Percentiles rank a stretch among this genome's conserved stretches.
Conservation (phyloP, 2,797 vertebrate species). For the Pipistrellus pipistrellus region DNA sequence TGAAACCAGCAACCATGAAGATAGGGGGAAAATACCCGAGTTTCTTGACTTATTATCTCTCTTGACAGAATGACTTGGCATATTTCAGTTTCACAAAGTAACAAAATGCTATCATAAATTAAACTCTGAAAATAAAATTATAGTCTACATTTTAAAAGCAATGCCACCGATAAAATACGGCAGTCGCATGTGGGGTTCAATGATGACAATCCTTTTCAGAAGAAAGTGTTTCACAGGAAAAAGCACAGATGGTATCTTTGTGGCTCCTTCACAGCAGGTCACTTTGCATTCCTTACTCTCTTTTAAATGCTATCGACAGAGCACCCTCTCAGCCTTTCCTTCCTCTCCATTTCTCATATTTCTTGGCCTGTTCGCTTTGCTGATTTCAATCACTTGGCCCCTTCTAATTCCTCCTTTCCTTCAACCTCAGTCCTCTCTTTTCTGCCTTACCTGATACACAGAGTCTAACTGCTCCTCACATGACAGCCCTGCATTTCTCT, state of each 20-base stretch:
- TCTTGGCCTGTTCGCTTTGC: constrained; percentile 43
- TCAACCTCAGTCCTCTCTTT: constrained; percentile 26
- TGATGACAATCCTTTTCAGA: background rate
- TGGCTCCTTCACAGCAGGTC: background rate
- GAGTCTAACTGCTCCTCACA: constrained; percentile 7
- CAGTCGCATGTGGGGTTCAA: background rate
- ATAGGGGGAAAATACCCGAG: background rate
- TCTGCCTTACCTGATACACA: constrained; percentile 67
- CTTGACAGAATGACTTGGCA: background rate
- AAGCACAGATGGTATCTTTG: background rate
- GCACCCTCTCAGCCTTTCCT: constrained; percentile 52
- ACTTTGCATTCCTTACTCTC: background rate
- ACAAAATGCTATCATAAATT: background rate
- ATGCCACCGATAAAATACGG: background rate
- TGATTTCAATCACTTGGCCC: constrained; percentile 67
- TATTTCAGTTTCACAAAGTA: constrained; percentile 41
- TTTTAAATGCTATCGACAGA: constrained; percentile 6
- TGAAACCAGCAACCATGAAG: constrained; percentile 29
- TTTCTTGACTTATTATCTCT: background rate
- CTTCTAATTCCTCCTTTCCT: constrained; percentile 52
- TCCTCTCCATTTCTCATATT: constrained; percentile 71
- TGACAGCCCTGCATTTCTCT: background rate
- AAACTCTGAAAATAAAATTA: background rate
- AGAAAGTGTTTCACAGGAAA: background rate
- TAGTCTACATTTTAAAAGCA: constrained; percentile 12